phyloP scores from a whole-genome alignment of 2,888 invertebrate species.

The Rhorus exstirpatorius region DNA sequence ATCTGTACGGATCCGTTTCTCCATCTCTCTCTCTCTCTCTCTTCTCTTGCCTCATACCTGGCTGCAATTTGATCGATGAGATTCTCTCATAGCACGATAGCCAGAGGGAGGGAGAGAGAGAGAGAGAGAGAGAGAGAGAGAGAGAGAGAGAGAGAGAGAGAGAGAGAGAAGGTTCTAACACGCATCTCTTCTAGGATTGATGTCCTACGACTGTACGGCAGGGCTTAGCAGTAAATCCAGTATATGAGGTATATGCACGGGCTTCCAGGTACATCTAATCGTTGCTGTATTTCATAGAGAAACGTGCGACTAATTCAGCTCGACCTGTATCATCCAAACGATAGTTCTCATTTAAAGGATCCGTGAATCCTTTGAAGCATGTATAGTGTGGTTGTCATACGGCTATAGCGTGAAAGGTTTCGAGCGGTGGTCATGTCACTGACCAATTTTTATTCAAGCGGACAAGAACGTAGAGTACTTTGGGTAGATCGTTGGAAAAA shows the following conservation, averaged over 20 bases:
- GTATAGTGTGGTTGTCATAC: no score
- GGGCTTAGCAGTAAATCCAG: not conserved
- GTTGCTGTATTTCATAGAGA: conserved; percentile 17
- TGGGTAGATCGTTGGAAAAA: no score
- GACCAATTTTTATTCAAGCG: no score
- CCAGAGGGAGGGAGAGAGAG: not conserved
- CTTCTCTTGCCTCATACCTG: not conserved
- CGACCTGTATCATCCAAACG: conserved; percentile 1
- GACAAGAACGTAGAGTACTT: no score
- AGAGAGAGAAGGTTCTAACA: not conserved
- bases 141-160: not conserved
- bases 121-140: conserved; percentile 5
- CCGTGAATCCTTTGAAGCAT: no score
- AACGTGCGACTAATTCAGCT: conserved; percentile 33
- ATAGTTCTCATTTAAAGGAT: not conserved
- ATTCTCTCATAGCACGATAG: not conserved
- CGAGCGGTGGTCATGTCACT: no score
- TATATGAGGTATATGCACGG: conserved; percentile 9
- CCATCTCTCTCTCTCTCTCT: not conserved
- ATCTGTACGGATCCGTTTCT: conserved; percentile 15
- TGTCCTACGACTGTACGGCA: not conserved
- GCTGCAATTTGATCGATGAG: conserved; percentile 58
- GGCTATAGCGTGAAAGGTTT: no score
- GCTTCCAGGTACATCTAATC: conserved; percentile 38
- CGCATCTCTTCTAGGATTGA: not conserved